These are phyloP conservation scores for Phycodurus eques DNA, from an alignment of 2,113 vertebrate species.

Conservation along the genomic window DNA sequence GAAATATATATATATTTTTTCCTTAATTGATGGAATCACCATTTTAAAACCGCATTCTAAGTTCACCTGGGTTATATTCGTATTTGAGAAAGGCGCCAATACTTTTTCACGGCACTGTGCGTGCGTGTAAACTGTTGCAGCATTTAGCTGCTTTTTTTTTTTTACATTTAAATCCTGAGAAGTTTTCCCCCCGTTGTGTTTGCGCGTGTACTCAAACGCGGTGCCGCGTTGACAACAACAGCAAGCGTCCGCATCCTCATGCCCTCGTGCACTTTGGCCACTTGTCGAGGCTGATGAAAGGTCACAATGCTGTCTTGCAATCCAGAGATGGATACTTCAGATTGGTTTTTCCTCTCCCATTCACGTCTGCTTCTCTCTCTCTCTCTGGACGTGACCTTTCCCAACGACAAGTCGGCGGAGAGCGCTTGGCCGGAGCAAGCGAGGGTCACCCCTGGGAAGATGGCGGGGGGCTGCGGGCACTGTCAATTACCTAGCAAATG, in stretches of 20 bases:
- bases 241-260: no score
- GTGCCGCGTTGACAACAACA: no score
- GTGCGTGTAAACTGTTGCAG: not conserved
- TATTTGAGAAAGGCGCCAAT: no score
- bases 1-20: no score
- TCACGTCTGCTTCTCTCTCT: conserved; percentile 3
- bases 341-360: conserved; percentile 39
- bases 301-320: conserved; percentile 41
- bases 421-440: conserved; percentile 43
- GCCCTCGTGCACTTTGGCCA: conserved; percentile 31
- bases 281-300: conserved; percentile 51
- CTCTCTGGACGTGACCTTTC: conserved; percentile 56
- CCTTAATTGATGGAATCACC: no score
- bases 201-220: no score
- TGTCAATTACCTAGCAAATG: conserved; percentile 64
- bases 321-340: conserved; percentile 36
- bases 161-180: not conserved
- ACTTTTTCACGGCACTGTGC: no score
- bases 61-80: no score
- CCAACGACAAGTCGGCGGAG: conserved; percentile 36
- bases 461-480: conserved; percentile 29
- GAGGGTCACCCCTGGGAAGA: conserved; percentile 50
- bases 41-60: no score
- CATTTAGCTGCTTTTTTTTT: not conserved
- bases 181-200: not conserved